phyloP scores from a whole-genome alignment of 2,113 vertebrate species.

The Leucopsar rothschildi region DNA sequence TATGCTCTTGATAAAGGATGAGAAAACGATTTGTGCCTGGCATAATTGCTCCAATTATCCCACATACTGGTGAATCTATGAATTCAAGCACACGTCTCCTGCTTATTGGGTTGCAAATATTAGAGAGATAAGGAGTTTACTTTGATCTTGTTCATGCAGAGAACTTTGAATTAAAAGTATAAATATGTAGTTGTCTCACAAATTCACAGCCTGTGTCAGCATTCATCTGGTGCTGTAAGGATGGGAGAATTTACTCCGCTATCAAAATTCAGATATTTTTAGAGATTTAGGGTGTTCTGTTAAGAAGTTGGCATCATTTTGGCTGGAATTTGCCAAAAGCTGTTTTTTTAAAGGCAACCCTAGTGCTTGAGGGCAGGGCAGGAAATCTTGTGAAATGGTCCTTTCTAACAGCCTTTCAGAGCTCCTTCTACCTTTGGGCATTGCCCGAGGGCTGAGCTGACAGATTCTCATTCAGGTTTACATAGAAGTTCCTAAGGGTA shows the following conservation, averaged over 20 bases:
- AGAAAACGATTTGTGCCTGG: background rate
- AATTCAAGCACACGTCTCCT: background rate
- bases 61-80: background rate
- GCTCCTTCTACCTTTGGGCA: background rate
- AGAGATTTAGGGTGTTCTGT: background rate
- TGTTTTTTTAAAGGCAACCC: background rate
- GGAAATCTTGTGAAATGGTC: background rate
- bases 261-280: background rate
- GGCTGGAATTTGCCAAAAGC: background rate
- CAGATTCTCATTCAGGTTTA: background rate
- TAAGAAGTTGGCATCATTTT: background rate
- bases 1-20: constrained; percentile 24
- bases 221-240: background rate
- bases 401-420: background rate
- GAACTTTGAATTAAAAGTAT: background rate
- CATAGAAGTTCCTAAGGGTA: background rate
- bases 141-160: background rate
- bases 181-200: background rate
- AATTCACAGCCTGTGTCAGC: background rate
- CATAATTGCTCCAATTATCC: background rate
- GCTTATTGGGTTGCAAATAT: background rate
- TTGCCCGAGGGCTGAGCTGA: background rate
- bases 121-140: background rate
- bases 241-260: background rate
- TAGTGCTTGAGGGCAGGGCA: background rate